Evolutionary conservation across 2,888 invertebrate species (phyloP), one percentile per base, ranked within the genome.

Genomic region (Tipula vernalis): DNA sequence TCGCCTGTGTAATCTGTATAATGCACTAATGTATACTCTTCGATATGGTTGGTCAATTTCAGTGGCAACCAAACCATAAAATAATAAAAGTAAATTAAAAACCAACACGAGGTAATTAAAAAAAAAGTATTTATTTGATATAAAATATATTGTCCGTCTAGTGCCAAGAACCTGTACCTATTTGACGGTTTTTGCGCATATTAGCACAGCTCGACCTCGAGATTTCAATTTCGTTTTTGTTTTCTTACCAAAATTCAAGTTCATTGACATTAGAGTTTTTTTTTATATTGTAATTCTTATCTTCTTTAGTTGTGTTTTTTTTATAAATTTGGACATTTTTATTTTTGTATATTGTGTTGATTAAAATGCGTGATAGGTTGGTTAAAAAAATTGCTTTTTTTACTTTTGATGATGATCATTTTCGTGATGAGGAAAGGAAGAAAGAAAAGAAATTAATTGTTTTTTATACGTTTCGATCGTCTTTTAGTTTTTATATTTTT

Each of bases 221-320:
- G 86, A 44, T 86, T 86, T 86, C 86, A 86, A 83, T 86, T 86
- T 86, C 86, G 86, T 86, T 86, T 71, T 71, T 71, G 71, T 71
- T 28, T 71, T 71, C 71, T 71, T 71, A 71, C 71, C 71, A 71
- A 71, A 71, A 71, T 71, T 12, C 71, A 83, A 41, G 86, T 57
- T 86, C 86, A 71, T 41, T 86, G 86, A 86, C 86, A 10, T 10
- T 71, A 2, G 10, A 51, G 51, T 71, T 71, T 71, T 18, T 28
- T 71, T 28, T 28, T 28, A 28, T 18, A 71, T 18, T 71, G n/a
- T 51, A 42, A 44, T 47, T 47, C 86, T 47, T 86, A 51, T 44
- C 42, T 86, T 44, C 42, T 44, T 44, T 44, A 28, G 47, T 39
- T 51, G 44, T 44, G 6, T 51, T 71, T 71, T 51, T 71, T 71